Base-by-base conservation (phyloP, 2,113 vertebrate species). In the Phyllostomus hastatus region DNA sequence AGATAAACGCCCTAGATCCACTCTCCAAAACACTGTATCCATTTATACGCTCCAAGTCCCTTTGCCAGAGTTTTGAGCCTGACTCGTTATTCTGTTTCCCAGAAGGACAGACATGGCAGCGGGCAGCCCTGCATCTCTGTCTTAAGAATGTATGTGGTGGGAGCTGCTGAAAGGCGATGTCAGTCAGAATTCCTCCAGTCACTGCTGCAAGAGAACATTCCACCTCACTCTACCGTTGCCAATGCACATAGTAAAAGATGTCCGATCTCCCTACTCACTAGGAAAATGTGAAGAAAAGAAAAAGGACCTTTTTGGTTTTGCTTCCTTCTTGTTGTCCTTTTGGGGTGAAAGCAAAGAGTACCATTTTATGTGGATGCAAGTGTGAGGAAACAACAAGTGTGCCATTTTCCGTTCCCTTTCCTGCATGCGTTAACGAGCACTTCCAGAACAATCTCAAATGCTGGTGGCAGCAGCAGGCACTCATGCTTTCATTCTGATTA, bases 391-490 rank as follows among this genome's bases (percentile, higher is more conserved):
- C 50, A 66, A 67, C 35, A 69, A 15, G 1, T 12, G 14, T 0
- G 26, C 2, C 10, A n/a, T 48, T 24, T 46, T 80, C 48, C 24
- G 38, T 76, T 72, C 31, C 80, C 48, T 69, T 73, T 50, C 80
- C 52, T 54, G 43, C 50, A 9, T 57, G 31, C 7, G 0, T 85
- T 50, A 48, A 11, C 43, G 66, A 43, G 84, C 41, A 69, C 61
- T 88, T 91, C 24, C 52, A 88, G 72, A 85, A 94, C 5, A 82
- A 80, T 48, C 20, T 88, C 28, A 95, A 73, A 26, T 19, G 41
- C 31, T 26, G 59, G 8, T 0, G 41, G 7, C 4, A 7, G 82
- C 0, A 24, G 28, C 26, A 15, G 54, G 22, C 26, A 31, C 7
- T n/a, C 43, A 14, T 9, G 10, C 28, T 91, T 54, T 57, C 17